Evolutionary conservation across 2,113 vertebrate genomes (phyloP).

Genomic region (Melanerpes aurifrons): DNA sequence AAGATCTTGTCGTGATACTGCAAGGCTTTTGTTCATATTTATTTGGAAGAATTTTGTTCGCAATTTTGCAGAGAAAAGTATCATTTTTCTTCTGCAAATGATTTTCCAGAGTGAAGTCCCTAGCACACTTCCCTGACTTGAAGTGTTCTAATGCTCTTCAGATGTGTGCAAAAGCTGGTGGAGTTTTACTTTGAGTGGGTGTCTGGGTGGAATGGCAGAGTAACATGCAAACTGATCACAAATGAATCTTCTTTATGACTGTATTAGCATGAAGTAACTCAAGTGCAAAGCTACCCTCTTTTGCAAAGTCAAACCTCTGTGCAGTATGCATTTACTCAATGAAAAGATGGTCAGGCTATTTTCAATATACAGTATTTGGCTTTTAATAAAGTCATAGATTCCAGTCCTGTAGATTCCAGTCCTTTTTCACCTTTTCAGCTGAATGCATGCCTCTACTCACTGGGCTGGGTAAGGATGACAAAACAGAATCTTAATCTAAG

Average conservation of each 20-base stretch:
- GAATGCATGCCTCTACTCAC: neutral
- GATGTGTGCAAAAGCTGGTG: neutral
- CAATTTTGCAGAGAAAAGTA: neutral
- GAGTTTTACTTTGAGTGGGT: neutral
- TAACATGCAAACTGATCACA: neutral
- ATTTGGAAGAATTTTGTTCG: neutral
- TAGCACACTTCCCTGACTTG: too few species aligned
- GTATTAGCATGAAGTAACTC: neutral
- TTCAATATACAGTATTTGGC: conserved; percentile 45
- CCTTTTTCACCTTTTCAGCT: conserved; percentile 26
- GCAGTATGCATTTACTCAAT: conserved; percentile 27
- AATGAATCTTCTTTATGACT: neutral
- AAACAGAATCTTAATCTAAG: conserved; percentile 56
- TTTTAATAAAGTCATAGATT: conserved; percentile 59
- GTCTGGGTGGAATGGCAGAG: neutral
- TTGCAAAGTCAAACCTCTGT: conserved; percentile 57
- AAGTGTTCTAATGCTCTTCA: neutral
- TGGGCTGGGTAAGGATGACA: conserved; percentile 39
- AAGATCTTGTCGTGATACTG: neutral
- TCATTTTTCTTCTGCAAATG: neutral
- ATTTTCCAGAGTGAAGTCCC: neutral
- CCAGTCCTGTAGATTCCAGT: conserved; percentile 1
- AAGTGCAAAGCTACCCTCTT: neutral
- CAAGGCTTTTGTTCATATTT: neutral
- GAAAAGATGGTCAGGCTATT: conserved; percentile 45